Conservation (phyloP, 1,140 invertebrate genomes). For the Trichogramma pretiosum region DNA sequence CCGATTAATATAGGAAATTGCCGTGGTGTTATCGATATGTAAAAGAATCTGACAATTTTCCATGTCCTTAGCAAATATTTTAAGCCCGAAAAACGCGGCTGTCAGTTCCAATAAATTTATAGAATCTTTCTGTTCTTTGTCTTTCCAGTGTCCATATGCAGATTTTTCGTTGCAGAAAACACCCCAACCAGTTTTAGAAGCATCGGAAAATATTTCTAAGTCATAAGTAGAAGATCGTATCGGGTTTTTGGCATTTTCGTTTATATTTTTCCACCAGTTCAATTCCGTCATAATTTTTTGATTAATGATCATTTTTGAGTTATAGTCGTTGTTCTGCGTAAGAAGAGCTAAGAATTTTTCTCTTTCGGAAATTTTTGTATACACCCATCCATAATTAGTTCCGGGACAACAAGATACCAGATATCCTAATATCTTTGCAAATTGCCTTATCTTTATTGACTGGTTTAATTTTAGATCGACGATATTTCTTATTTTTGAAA, state of each 20-base stretch:
- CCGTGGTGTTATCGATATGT: slow-evolving; percentile 35
- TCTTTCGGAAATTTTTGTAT: slow-evolving; percentile 15
- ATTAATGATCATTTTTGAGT: slow-evolving; percentile 6
- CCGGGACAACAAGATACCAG: slow-evolving; percentile 7
- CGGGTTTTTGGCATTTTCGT: background rate
- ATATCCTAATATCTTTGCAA: slow-evolving; percentile 4
- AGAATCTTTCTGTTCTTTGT: background rate
- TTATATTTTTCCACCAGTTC: slow-evolving; percentile 13
- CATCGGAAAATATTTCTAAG: slow-evolving; percentile 19
- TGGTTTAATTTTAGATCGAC: background rate
- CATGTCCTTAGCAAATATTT: slow-evolving; percentile 26
- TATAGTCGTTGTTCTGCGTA: slow-evolving; percentile 10
- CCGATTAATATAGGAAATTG: slow-evolving; percentile 35
- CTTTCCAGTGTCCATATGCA: slow-evolving; percentile 13
- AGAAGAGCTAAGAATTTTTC: slow-evolving; percentile 12
- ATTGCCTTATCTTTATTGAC: slow-evolving; percentile 9
- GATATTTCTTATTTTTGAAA: background rate
- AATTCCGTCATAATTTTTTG: background rate
- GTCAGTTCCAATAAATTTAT: slow-evolving; percentile 12
- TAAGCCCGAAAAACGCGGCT: slow-evolving; percentile 22
- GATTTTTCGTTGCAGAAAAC: slow-evolving; percentile 18
- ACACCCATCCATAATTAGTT: slow-evolving; percentile 9
- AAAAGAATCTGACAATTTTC: slow-evolving; percentile 29
- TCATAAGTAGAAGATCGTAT: slow-evolving; percentile 6
- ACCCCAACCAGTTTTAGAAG: slow-evolving; percentile 5